These are phyloP conservation scores for Alligator sinensis DNA, from an alignment of 2,113 vertebrate species.

Conservation along the genomic window DNA sequence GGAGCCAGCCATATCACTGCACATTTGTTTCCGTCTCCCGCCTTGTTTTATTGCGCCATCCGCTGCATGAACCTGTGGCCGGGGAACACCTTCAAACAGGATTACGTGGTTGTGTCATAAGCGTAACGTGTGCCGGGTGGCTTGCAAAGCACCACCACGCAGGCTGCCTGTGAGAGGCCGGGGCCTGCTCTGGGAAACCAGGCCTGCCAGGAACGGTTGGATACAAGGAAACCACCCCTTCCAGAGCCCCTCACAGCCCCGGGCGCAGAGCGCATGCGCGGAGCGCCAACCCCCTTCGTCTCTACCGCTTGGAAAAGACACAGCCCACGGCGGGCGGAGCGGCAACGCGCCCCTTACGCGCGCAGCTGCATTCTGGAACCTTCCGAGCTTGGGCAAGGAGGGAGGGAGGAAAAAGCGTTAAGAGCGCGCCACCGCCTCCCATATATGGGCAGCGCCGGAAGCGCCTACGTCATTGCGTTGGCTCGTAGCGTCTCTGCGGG, in stretches of 20 bases:
- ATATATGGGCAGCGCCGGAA: slow-evolving; percentile 79
- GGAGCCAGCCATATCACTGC: neutral
- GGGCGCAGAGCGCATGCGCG: too few species aligned
- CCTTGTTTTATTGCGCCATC: too few species aligned
- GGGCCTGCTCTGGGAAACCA: too few species aligned
- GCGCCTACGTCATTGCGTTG: slow-evolving; percentile 75
- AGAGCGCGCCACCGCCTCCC: slow-evolving; percentile 3
- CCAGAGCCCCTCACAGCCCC: neutral
- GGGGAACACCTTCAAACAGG: too few species aligned
- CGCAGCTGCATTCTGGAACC: neutral
- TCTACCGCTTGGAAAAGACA: rapidly evolving
- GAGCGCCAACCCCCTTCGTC: rapidly evolving
- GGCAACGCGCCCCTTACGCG: neutral
- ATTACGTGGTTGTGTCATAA: too few species aligned
- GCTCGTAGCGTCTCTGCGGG: slow-evolving; percentile 64
- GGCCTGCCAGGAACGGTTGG: neutral
- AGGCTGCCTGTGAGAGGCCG: too few species aligned
- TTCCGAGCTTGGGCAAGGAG: rapidly evolving
- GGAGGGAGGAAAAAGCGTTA: neutral
- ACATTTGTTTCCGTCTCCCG: too few species aligned
- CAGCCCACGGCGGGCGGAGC: rapidly evolving
- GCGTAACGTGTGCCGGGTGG: too few species aligned
- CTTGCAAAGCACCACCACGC: too few species aligned
- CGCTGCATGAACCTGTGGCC: too few species aligned
- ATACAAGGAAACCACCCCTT: neutral